Evolutionary conservation across 2,888 invertebrate genomes (phyloP), one percentile per base, ranked within the genome.

Genomic region (Smittia sp.): DNA sequence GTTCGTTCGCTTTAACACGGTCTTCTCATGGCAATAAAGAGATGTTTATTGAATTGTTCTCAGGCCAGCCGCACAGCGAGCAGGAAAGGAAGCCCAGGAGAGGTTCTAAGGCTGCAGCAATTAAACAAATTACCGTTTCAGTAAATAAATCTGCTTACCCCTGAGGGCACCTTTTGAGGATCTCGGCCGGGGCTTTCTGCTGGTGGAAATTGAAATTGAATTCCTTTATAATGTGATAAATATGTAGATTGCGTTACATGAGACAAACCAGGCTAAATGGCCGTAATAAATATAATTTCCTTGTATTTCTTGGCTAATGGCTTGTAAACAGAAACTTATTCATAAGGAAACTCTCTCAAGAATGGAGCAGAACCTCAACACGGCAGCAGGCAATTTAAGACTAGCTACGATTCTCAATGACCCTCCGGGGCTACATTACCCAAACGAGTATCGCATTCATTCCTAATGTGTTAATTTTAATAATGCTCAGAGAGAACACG

Each of bases 161-260:
- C 46, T 46, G 15, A n/a, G n/a, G 46, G 46, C 46, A 46, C n/a
- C 15, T 46, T 15, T 32, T 32, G 32, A 32, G 32, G 32, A 32
- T 32, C 32, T 32, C n/a, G 6, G 11, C 11, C 2, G 2, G 46
- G 11, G 6, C n/a, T n/a, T 46, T 2, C 46, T 46, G 46, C 15
- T 46, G 46, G 46, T 46, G 11, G 4, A 46, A 69, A 69, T 69
- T 69, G 69, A 69, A 69, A 69, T 69, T 69, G 41, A 69, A 69
- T 69, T 69, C 22, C 69, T 54, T 69, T 41, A 69, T 69, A 69
- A 69, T 69, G 69, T 54, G 69, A 24, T 69, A 54, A 69, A 69
- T 69, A 69, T 69, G 69, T 69, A 46, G 54, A 69, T 69, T 69
- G 69, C 27, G 69, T 69, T n/a, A 54, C 22, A 20, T 32, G 18